Base-by-base conservation (phyloP, 2,888 invertebrate genomes). In the Escarpia spicata region DNA sequence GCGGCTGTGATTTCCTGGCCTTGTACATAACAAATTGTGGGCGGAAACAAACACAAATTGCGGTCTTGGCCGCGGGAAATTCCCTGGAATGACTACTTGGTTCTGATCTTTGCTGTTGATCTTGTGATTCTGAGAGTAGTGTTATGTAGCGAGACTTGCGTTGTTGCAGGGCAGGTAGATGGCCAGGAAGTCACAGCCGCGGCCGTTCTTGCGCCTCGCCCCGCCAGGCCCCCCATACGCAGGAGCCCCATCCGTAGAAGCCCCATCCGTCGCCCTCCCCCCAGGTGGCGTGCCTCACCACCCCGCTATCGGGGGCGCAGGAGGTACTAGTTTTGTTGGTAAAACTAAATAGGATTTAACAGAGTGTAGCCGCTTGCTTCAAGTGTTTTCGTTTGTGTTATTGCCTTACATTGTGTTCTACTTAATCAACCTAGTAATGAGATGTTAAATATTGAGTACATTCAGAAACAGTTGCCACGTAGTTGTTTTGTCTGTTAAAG, bases 181-280 rank as follows among this genome's bases (percentile, higher is more conserved):
- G 98, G 98, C 31, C 98, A 99, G 96, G 99, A 99, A 97, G 98
- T 99, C 92, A 98, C 98, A 43, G 99, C 98, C 60, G 98, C 99
- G 90, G 98, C 99, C n/a, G 98, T 99, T 93, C 97, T 99, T 96
- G 97, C 98, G 52, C 96, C 96, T 6, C 95, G 96, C 91, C 95
- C 96, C 43, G 95, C 95, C 0, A 94, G 95, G 10, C 94, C 95
- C 10, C 96, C 95, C 31, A 94, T 95, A 4, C 93, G 96, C 19
- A 94, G 96, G n/a, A 95, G 95, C 90, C 95, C 95, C 12, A 92
- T 60, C 26, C 31, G 43, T 45, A 43, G 75, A n/a, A 75, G 75
- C 26, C 75, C 75, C 75, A 75, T 75, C 19, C 75, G 75, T 2
- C 75, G 75, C 75, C 75, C 75, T 75, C 95, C 95, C 89, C 95